Evolutionary conservation across 30 jellyfish, hydroid and myxozoan genomes (phyloP), one percentile per base, ranked within the genome.

Genomic region (Rhopilema esculentum): DNA sequence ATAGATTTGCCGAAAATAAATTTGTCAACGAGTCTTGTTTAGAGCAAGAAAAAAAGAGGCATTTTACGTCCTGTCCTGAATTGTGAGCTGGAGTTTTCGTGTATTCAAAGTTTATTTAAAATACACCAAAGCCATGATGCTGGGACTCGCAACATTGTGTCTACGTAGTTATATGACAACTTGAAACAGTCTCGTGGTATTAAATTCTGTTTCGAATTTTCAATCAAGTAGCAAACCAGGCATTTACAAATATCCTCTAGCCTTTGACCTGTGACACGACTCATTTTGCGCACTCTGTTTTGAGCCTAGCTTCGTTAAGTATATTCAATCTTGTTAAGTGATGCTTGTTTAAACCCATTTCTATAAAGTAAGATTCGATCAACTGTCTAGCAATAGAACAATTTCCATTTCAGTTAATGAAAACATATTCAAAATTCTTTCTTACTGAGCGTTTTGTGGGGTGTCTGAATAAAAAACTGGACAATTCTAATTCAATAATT

Each of bases 381-480:
- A 33, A 73, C 49, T 62, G 67, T 32, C 33, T 28, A 80, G 75
- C 80, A 80, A 80, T 80, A 12, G 82, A 80, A 80, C 90, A 80
- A 65, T 80, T 80, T 64, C 90, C 31, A 57, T 48, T 80, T 57
- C 53, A 15, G 49, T 79, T 53, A 18, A 28, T 8, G 50, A 16
- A 64, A 40, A 80, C 57, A 80, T 66, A 80, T 24, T 65, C 90
- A 66, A 65, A 80, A 64, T 66, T 80, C 90, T 48, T 72, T 23
- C 90, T 8, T 19, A 78, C 88, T 78, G 88, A 27, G 74, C 49
- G 76, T 78, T 78, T 30, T 78, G 68, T 68, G 48, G 67, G 51
- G 88, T 29, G 49, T 73, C 51, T 31, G 84, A 65, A 73, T 30
- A 30, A 33, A 29, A 73, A 73, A 73, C 84, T 33, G 69, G 33